Evolutionary conservation across 2,113 vertebrate species (phyloP).

Genomic region (Limanda limanda): DNA sequence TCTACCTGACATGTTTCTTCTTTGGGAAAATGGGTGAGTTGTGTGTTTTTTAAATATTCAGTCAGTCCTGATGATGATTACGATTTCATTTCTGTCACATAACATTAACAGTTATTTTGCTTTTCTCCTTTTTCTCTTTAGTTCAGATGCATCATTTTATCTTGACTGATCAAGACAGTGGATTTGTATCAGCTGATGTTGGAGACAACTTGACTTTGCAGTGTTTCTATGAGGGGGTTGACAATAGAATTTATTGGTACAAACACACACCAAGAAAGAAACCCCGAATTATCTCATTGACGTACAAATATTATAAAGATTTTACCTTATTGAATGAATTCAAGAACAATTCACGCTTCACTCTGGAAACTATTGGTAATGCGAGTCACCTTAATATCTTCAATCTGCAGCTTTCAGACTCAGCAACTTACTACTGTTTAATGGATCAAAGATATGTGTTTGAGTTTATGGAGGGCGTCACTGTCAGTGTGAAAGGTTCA

Average conservation of each 20-base stretch:
- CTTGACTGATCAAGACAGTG: neutral
- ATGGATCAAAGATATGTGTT: neutral
- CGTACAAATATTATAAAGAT: neutral
- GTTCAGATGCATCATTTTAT: neutral
- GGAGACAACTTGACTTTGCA: constrained; percentile 31
- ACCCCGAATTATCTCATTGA: constrained; percentile 25
- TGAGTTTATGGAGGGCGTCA: neutral
- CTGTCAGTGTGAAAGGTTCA: neutral
- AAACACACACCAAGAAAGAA: constrained; percentile 47
- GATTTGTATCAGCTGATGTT: constrained; percentile 27
- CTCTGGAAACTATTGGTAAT: neutral
- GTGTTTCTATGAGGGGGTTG: constrained; percentile 14
- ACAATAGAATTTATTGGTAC: constrained; percentile 29
- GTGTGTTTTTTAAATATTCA: too few species aligned
- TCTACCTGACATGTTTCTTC: too few species aligned
- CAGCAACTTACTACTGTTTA: constrained; percentile 52
- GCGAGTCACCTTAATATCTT: constrained; percentile 44
- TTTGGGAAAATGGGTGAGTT: too few species aligned
- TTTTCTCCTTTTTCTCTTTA: neutral
- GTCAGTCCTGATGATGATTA: neutral
- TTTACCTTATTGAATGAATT: neutral
- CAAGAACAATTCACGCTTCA: constrained; percentile 27
- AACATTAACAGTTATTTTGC: neutral
- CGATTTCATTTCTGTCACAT: neutral
- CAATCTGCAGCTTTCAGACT: constrained; percentile 32